Conservation (phyloP, 2,797 vertebrate genomes). For the Rhodeus uyekii region DNA sequence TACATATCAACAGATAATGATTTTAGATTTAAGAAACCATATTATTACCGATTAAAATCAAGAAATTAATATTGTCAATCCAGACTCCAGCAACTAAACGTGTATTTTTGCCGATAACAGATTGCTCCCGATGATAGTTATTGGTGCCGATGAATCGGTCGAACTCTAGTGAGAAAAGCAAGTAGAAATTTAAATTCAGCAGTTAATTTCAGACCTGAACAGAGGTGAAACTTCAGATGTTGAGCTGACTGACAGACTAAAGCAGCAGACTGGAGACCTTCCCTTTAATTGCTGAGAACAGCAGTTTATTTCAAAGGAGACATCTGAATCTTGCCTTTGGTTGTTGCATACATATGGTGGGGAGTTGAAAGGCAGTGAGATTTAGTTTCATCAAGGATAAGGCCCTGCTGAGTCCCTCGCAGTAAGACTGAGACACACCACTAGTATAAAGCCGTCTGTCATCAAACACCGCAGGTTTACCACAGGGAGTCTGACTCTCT, state of each 20-base stretch:
- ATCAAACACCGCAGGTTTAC: slow-evolving; percentile 27
- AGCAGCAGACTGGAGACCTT: slow-evolving; percentile 19
- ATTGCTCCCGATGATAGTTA: no score
- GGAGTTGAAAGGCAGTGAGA: slow-evolving; percentile 11
- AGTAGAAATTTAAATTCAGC: background rate
- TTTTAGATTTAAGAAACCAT: background rate
- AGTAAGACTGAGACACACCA: slow-evolving; percentile 4
- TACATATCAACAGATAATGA: no score
- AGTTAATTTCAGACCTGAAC: slow-evolving; percentile 1
- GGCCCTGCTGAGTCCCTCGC: background rate
- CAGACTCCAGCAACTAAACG: no score
- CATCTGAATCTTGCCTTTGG: background rate
- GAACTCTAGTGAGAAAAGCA: background rate
- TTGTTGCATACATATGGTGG: background rate
- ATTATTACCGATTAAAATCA: background rate
- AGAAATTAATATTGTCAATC: background rate
- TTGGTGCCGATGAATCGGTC: no score
- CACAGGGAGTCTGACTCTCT: background rate
- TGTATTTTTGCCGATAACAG: no score
- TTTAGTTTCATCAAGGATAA: slow-evolving; percentile 20
- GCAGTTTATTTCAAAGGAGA: slow-evolving; percentile 22
- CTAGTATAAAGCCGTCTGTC: slow-evolving; percentile 24
- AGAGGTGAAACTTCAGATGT: slow-evolving; percentile 4
- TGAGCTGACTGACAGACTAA: slow-evolving; percentile 43
- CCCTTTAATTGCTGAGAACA: slow-evolving; percentile 23